These are phyloP conservation scores for Scaptodrosophila latifasciaeformis DNA, from an alignment of 2,888 invertebrate genomes.

Conservation along the genomic window DNA sequence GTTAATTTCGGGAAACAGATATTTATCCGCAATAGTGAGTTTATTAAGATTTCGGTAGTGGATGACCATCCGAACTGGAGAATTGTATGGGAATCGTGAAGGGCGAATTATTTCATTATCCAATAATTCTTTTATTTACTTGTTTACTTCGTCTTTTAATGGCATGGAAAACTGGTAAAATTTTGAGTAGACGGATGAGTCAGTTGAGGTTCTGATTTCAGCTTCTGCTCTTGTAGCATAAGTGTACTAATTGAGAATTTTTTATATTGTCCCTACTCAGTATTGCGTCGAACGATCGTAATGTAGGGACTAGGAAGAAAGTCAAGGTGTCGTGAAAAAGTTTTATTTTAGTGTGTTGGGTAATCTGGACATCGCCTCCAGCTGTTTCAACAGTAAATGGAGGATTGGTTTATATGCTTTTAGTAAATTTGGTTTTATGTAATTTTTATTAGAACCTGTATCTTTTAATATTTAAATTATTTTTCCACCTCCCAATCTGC, in stretches of 20 bases:
- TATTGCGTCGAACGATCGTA: neutral
- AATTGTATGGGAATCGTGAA: slow-evolving; percentile 6
- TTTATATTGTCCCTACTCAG: neutral
- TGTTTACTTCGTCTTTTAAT: slow-evolving; percentile 8
- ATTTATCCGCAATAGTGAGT: neutral
- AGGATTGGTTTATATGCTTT: neutral
- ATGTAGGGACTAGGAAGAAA: neutral
- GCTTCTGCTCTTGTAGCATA: slow-evolving; percentile 23
- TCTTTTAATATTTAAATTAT: neutral
- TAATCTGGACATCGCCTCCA: neutral
- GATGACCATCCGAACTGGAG: slow-evolving; percentile 3
- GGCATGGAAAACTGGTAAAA: slow-evolving; percentile 18
- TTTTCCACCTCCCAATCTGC: neutral
- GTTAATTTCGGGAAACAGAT: neutral
- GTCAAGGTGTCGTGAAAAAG: too few species aligned
- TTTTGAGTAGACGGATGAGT: slow-evolving; percentile 19
- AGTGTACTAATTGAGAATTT: too few species aligned
- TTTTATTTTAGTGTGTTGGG: neutral
- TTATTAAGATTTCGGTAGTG: neutral
- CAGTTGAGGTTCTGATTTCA: slow-evolving; percentile 17
- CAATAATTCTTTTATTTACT: too few species aligned
- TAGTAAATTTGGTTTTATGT: neutral
- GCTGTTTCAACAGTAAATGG: neutral
- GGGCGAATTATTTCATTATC: too few species aligned
- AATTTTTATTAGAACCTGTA: too few species aligned